Base-by-base conservation (phyloP, 2,888 invertebrate genomes). In the Rotaria macrura region DNA sequence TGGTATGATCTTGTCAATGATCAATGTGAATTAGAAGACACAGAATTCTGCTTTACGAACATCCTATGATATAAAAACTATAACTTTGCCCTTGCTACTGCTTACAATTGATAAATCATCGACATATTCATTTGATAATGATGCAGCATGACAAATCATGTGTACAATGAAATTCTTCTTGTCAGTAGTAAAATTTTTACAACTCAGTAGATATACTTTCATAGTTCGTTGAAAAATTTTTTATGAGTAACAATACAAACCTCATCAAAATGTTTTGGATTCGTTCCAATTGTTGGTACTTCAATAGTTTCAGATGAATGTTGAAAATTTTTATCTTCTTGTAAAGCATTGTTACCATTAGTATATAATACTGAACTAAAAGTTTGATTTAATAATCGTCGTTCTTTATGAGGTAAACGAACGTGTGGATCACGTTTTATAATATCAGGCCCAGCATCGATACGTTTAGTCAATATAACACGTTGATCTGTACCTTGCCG, bases 191-290 rank as follows among this genome's bases (percentile, higher is more conserved):
- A n/a, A n/a, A n/a, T n/a, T n/a, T n/a, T n/a, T n/a, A n/a, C n/a
- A n/a, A n/a, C n/a, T n/a, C n/a, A n/a, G n/a, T n/a, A n/a, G n/a
- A n/a, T n/a, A 47, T 47, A 9, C 14, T 12, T 47, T 47, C 47
- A 9, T 1, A 47, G 47, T 47, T 47, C 10, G 9, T 12, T 12
- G 14, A 47, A 1, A 47, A 47, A 47, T 12, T 47, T 14, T 47
- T 14, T 47, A 1, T 4, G 10, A 47, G 14, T 54, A 23, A 4
- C 25, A 12, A 23, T 29, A 34, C 29, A 29, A 29, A 65, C 65
- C 29, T 79, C 74, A 79, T 79, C 74, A 9, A 79, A 79, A 79
- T 79, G 74, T 79, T 79, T 79, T 34, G 74, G 74, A 79, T 79
- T 79, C 20, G 74, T 79, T 43, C 74, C 74, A 43, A 79, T 79